phyloP scores from a whole-genome alignment of 2,113 vertebrate species.

The Hydrochoerus hydrochaeris region DNA sequence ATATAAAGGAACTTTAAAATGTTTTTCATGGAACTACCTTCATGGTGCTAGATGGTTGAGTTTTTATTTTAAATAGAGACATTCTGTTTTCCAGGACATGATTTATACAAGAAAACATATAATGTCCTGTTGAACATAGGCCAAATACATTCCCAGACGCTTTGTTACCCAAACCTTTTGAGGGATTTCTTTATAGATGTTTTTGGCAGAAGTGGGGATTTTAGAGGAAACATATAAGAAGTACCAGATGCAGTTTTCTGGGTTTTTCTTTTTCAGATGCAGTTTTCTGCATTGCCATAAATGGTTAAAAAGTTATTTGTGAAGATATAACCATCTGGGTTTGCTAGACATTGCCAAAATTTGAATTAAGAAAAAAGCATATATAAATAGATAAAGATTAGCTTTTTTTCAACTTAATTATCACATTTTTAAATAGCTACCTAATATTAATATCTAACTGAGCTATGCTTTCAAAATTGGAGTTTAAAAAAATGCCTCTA shows the following conservation, averaged over 20 bases:
- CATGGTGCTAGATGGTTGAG: slow-evolving; percentile 60
- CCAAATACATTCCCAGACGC: slow-evolving; percentile 91
- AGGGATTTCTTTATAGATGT: slow-evolving; percentile 86
- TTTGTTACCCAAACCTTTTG: slow-evolving; percentile 86
- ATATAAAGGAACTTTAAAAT: slow-evolving; percentile 66
- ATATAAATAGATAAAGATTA: slow-evolving; percentile 59
- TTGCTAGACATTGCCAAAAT: slow-evolving; percentile 77
- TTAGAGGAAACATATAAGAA: slow-evolving; percentile 85
- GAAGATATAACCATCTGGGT: slow-evolving; percentile 82
- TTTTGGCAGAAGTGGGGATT: slow-evolving; percentile 85
- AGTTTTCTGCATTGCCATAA: slow-evolving; percentile 87
- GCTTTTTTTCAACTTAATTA: slow-evolving; percentile 62
- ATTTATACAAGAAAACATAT: slow-evolving; percentile 86
- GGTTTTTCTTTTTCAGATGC: slow-evolving; percentile 76
- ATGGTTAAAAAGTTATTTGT: slow-evolving; percentile 87
- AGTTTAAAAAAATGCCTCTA: slow-evolving; percentile 37
- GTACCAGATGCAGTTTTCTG: slow-evolving; percentile 86
- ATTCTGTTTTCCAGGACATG: slow-evolving; percentile 76
- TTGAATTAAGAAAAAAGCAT: slow-evolving; percentile 73
- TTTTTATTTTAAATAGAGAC: slow-evolving; percentile 79
- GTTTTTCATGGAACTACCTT: slow-evolving; percentile 75
- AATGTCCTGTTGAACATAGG: slow-evolving; percentile 83
- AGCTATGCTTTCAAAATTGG: background rate
- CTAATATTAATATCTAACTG: background rate
- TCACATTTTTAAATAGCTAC: slow-evolving; percentile 64